A percentile compares a stretch with the other conserved stretches of the same genome.
Conservation (phyloP, 2,888 invertebrate genomes). For the Mesochorus sp. region DNA sequence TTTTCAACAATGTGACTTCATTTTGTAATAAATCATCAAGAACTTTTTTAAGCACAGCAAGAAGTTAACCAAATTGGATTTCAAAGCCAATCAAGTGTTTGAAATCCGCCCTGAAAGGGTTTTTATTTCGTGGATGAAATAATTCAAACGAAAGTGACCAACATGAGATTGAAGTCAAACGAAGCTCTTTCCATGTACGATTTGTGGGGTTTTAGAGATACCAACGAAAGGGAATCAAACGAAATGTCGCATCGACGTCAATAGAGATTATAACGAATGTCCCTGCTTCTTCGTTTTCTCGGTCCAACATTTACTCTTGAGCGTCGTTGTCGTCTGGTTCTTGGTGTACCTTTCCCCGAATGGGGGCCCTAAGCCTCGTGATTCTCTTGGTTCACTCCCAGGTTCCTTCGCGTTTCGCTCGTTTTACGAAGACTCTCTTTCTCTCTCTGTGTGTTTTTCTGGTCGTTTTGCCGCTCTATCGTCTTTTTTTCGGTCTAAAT, state of each 20-base stretch:
- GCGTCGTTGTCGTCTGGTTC: constrained; percentile 48
- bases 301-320: constrained; percentile 33
- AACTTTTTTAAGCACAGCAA: background rate
- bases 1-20: background rate
- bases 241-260: background rate
- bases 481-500: constrained; percentile 74
- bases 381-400: constrained; percentile 14
- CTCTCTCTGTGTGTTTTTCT: too few species aligned
- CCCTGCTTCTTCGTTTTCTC: constrained; percentile 38
- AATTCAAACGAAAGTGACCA: background rate
- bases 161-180: too few species aligned
- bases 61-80: background rate
- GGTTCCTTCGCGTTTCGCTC: constrained; percentile 29
- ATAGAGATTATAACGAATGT: constrained; percentile 9
- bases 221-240: constrained; percentile 23
- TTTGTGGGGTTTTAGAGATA: constrained; percentile 6
- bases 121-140: background rate
- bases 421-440: constrained; percentile 28
- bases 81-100: background rate
- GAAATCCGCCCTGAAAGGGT: background rate
- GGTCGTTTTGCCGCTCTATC: constrained; percentile 60
- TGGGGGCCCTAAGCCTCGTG: constrained; percentile 23
- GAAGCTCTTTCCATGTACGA: background rate
- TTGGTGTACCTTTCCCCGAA: constrained; percentile 46
- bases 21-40: background rate